phyloP scores from a whole-genome alignment of 2,113 vertebrate species.

The Oncorhynchus gorbuscha region DNA sequence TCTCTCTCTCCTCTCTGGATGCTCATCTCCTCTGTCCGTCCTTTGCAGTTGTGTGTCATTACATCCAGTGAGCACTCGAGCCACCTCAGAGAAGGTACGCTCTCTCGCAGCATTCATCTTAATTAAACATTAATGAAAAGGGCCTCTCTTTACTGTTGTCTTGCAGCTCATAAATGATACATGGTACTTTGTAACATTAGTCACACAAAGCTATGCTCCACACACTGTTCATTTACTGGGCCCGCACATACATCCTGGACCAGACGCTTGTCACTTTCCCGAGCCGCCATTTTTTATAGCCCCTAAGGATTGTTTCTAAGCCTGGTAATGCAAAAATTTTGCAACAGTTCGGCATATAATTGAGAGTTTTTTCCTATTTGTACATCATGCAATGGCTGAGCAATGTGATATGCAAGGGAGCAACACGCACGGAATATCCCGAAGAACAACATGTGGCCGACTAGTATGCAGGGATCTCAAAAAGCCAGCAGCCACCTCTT shows the following conservation, averaged over 20 bases:
- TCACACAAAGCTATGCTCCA: conserved; percentile 75
- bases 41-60: conserved; percentile 69
- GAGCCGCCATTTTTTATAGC: neutral
- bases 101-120: conserved; percentile 87
- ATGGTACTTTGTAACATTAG: conserved; percentile 82
- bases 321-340: neutral
- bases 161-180: conserved; percentile 93
- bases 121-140: conserved; percentile 96
- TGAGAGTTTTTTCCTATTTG: neutral
- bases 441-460: conserved; percentile 51
- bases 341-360: neutral
- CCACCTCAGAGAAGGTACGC: conserved; percentile 85
- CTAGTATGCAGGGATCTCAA: conserved; percentile 69
- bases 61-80: conserved; percentile 87
- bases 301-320: neutral
- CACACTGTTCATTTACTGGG: conserved; percentile 74
- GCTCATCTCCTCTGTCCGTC: conserved; percentile 48
- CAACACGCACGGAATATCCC: no score
- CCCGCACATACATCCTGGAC: conserved; percentile 74
- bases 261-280: conserved; percentile 61
- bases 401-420: neutral
- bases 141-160: conserved; percentile 82
- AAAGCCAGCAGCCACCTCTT: neutral
- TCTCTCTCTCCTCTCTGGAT: neutral
- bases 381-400: neutral